These are phyloP conservation scores for Atherinomorus stipes DNA, from an alignment of 2,113 vertebrate genomes.

Conservation along the genomic window DNA sequence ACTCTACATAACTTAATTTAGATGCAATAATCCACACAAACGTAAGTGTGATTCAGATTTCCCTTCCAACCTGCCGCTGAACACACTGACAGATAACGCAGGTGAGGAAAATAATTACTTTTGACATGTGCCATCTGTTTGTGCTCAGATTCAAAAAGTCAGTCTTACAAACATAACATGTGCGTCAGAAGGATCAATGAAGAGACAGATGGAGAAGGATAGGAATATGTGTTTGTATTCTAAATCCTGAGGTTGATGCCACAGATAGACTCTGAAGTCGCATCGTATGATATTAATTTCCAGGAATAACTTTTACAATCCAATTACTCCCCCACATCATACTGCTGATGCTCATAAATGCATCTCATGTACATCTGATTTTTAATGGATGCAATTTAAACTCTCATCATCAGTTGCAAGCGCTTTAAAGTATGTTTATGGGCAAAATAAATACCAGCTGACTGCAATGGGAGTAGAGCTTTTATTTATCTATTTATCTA, in stretches of 20 bases:
- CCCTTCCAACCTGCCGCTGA: slow-evolving; percentile 22
- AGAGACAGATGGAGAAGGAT: neutral
- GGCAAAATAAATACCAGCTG: slow-evolving; percentile 31
- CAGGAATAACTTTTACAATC: slow-evolving; percentile 33
- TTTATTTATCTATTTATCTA: neutral
- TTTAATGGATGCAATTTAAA: slow-evolving; percentile 46
- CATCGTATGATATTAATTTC: slow-evolving; percentile 28
- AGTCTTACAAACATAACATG: slow-evolving; percentile 9
- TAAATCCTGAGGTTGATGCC: slow-evolving; percentile 15
- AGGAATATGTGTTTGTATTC: neutral
- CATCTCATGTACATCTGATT: slow-evolving; percentile 13
- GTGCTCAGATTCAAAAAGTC: slow-evolving; percentile 24
- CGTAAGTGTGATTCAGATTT: slow-evolving; percentile 18
- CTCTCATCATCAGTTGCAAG: slow-evolving; percentile 13
- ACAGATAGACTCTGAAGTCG: slow-evolving; percentile 9
- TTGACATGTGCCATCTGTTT: slow-evolving; percentile 60
- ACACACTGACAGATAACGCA: slow-evolving; percentile 28
- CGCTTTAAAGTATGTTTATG: slow-evolving; percentile 41
- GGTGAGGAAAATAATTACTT: slow-evolving; percentile 44
- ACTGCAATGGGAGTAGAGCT: slow-evolving; percentile 5
- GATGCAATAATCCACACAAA: slow-evolving; percentile 8
- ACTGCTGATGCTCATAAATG: slow-evolving; percentile 34
- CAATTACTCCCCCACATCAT: slow-evolving; percentile 39
- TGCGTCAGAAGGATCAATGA: neutral
- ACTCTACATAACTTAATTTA: neutral